Evolutionary conservation across 2,888 invertebrate species (phyloP).

Genomic region (Agrotis clavis): DNA sequence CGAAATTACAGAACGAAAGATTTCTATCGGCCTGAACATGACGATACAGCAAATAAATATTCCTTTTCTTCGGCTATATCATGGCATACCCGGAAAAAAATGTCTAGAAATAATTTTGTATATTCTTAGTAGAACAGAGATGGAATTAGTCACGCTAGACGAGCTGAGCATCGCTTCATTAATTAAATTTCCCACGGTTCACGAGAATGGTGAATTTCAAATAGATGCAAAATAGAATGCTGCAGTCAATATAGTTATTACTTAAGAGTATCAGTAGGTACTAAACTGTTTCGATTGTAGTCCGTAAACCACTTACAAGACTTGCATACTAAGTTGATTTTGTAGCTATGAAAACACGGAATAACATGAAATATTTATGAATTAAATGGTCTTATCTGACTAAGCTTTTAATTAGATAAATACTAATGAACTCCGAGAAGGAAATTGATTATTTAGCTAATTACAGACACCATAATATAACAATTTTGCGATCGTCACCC

Average conservation of each 20-base stretch:
- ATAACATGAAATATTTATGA: background rate
- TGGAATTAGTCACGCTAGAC: no score
- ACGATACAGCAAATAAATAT: no score
- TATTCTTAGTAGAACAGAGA: no score
- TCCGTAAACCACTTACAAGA: slow-evolving; percentile 16
- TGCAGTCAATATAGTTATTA: slow-evolving; percentile 3
- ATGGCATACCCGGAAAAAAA: no score
- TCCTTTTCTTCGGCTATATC: no score
- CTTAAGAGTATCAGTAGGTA: slow-evolving; percentile 7
- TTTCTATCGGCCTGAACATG: no score
- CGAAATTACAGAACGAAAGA: no score
- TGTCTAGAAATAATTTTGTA: no score
- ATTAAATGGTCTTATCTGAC: background rate
- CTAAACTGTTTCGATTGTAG: slow-evolving; percentile 6
- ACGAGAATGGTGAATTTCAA: background rate
- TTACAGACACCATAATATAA: no score
- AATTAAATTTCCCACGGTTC: background rate
- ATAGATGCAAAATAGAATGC: slow-evolving; percentile 1
- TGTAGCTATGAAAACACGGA: background rate
- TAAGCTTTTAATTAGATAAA: background rate
- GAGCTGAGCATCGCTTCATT: background rate
- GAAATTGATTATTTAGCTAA: no score
- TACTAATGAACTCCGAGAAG: no score
- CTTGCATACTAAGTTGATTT: slow-evolving; percentile 9
- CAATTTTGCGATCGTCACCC: no score